phyloP scores from a whole-genome alignment of 2,888 invertebrate genomes.

The Pyrrhia umbra region DNA sequence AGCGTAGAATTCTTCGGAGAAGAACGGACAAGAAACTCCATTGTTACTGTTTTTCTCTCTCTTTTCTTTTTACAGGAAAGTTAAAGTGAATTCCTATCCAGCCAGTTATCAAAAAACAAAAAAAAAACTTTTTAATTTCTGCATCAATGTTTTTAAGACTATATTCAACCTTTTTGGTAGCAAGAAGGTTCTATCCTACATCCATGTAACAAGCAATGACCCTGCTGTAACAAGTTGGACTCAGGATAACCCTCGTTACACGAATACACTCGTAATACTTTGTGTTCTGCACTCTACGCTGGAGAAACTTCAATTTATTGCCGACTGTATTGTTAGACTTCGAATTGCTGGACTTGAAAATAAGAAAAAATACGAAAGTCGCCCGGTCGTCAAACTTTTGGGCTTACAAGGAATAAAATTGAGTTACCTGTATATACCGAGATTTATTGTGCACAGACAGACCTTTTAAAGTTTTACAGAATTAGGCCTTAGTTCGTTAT shows the following conservation, averaged over 20 bases:
- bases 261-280: slow-evolving; percentile 42
- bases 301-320: slow-evolving; percentile 46
- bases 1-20: too few species aligned
- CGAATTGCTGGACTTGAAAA: slow-evolving; percentile 2
- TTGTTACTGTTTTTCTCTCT: not conserved
- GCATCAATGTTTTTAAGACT: too few species aligned
- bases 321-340: slow-evolving; percentile 21
- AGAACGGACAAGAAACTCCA: too few species aligned
- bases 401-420: not conserved
- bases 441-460: too few species aligned
- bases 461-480: too few species aligned
- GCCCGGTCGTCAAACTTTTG: not conserved
- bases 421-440: not conserved
- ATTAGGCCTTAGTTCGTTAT: too few species aligned
- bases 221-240: slow-evolving; percentile 35
- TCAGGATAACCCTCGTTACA: slow-evolving; percentile 36
- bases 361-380: not conserved
- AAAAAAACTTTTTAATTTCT: not conserved
- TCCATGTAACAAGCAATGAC: slow-evolving; percentile 48
- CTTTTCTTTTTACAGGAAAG: not conserved
- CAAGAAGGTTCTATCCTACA: slow-evolving; percentile 19
- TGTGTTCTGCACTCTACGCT: slow-evolving; percentile 16
- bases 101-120: too few species aligned
- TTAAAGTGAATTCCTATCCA: too few species aligned
- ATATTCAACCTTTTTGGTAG: too few species aligned